These are phyloP conservation scores for Clupea harengus DNA, from an alignment of 2,113 vertebrate genomes.

Conservation along the genomic window DNA sequence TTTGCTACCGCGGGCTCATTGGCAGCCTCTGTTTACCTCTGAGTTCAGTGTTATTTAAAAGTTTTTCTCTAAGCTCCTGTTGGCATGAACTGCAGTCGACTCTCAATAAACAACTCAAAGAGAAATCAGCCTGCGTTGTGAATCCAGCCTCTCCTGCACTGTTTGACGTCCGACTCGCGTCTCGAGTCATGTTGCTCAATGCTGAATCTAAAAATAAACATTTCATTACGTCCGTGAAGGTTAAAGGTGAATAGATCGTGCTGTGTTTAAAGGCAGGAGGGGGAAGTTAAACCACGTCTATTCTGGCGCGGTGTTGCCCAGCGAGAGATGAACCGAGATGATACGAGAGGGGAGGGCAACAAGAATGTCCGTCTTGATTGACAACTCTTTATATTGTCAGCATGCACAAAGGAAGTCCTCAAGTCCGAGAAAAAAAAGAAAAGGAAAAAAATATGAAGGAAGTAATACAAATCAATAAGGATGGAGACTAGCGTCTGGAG, in stretches of 20 bases:
- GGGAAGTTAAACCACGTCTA: too few relatives aligned
- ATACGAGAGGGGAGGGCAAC: background rate
- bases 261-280: background rate
- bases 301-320: too few relatives aligned
- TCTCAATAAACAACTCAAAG: background rate
- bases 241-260: slow-evolving; percentile 34
- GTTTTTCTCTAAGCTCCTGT: background rate
- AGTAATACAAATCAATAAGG: slow-evolving; percentile 45
- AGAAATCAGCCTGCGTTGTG: background rate
- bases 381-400: slow-evolving; percentile 51
- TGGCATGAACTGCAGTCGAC: background rate
- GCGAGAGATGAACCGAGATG: background rate
- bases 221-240: background rate
- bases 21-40: background rate
- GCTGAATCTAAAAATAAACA: slow-evolving; percentile 22
- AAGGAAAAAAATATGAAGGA: slow-evolving; percentile 45
- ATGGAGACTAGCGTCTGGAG: slow-evolving; percentile 48
- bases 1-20: background rate
- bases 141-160: too few relatives aligned
- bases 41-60: background rate
- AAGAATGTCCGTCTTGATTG: slow-evolving; percentile 36
- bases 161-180: too few relatives aligned
- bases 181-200: slow-evolving; percentile 18
- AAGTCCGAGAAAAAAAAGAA: slow-evolving; percentile 1
- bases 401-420: slow-evolving; percentile 41